These are phyloP conservation scores for Cheilosia variabilis DNA, from an alignment of 2,888 invertebrate species.

Conservation along the genomic window DNA sequence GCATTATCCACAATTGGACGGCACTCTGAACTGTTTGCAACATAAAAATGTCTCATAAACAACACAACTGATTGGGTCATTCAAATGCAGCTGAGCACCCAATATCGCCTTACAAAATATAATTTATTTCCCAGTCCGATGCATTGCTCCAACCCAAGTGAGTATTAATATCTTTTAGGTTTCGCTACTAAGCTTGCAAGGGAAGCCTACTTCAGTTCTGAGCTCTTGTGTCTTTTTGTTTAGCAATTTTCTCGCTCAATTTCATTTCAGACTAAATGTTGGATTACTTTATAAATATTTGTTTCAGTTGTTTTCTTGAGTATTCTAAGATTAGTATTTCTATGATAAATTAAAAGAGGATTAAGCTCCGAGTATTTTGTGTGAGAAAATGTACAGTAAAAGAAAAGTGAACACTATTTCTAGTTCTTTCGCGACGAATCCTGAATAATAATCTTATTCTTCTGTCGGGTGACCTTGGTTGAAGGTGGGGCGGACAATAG, in stretches of 20 bases:
- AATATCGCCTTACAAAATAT: neutral
- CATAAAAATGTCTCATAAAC: too few relatives aligned
- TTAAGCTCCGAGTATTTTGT: slow-evolving; percentile 21
- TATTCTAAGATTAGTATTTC: slow-evolving; percentile 6
- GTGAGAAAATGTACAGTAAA: slow-evolving; percentile 23
- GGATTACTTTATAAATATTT: slow-evolving; percentile 16
- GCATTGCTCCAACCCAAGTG: neutral
- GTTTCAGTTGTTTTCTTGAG: slow-evolving; percentile 17
- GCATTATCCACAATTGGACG: too few relatives aligned
- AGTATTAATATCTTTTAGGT: neutral
- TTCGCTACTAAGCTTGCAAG: neutral
- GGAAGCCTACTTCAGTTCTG: slow-evolving; percentile 33
- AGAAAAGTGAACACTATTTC: slow-evolving; percentile 32
- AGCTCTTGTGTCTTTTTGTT: slow-evolving; percentile 3
- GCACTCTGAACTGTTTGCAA: too few relatives aligned
- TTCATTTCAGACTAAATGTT: neutral
- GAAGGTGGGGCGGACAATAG: slow-evolving; percentile 87
- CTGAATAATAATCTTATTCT: slow-evolving; percentile 92
- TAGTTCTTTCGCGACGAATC: slow-evolving; percentile 82
- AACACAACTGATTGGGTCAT: too few relatives aligned
- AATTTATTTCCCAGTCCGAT: neutral
- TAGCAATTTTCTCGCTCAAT: neutral
- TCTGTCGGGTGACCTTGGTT: slow-evolving; percentile 92
- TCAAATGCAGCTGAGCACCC: too few relatives aligned
- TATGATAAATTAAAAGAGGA: slow-evolving; percentile 4